A percentile compares a stretch with the other conserved stretches of the same genome.
phyloP scores from a whole-genome alignment of 2,888 invertebrate species.

The Linnaemya vulpina region DNA sequence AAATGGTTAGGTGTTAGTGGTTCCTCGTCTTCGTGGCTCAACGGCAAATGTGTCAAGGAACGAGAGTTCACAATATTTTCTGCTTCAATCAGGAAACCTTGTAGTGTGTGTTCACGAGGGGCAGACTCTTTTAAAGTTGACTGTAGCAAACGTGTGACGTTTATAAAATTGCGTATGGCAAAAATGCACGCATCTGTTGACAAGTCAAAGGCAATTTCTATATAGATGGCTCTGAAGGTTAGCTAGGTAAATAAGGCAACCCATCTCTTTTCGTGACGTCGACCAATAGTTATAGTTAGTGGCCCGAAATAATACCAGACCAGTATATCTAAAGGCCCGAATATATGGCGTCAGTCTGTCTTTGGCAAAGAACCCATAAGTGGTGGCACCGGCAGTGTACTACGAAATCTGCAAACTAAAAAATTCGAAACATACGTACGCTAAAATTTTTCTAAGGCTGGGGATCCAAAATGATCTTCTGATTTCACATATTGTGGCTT shows the following conservation, averaged over 20 bases:
- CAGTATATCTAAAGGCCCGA: slow-evolving; percentile 72
- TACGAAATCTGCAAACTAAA: slow-evolving; percentile 36
- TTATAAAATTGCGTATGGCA: slow-evolving; percentile 70
- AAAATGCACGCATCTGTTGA: slow-evolving; percentile 70
- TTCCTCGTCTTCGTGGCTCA: too few relatives aligned
- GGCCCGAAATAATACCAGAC: slow-evolving; percentile 72
- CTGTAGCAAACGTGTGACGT: slow-evolving; percentile 43
- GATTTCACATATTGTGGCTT: slow-evolving; percentile 58
- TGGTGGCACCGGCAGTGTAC: slow-evolving; percentile 55
- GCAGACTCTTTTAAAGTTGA: too few relatives aligned
- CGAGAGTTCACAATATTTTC: too few relatives aligned
- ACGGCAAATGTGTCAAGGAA: too few relatives aligned
- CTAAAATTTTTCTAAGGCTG: slow-evolving; percentile 32
- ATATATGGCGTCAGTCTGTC: slow-evolving; percentile 69
- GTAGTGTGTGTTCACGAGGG: too few relatives aligned
- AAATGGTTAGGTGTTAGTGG: slow-evolving; percentile 51
- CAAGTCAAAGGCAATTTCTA: slow-evolving; percentile 64
- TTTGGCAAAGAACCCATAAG: slow-evolving; percentile 65
- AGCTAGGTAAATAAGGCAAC: slow-evolving; percentile 60
- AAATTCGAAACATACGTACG: slow-evolving; percentile 32
- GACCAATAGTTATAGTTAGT: slow-evolving; percentile 68
- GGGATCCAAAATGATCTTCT: slow-evolving; percentile 48
- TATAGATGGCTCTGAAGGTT: slow-evolving; percentile 44
- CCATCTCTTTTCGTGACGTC: slow-evolving; percentile 58
- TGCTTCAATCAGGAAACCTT: too few relatives aligned